Evolutionary conservation across 2,888 invertebrate genomes (phyloP).

Genomic region (Trichogramma dendrolimi): DNA sequence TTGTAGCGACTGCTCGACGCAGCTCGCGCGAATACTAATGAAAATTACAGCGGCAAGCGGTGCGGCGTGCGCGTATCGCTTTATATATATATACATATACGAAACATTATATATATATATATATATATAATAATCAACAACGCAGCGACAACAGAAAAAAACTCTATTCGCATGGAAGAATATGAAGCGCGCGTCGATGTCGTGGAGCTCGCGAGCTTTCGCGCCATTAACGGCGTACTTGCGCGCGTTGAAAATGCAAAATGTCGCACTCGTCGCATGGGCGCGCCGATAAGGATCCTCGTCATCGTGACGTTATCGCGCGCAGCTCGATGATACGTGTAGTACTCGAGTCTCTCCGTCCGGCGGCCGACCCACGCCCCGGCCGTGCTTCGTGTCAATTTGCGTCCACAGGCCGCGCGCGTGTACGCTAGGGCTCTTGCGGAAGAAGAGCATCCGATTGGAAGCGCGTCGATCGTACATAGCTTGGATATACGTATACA

Average conservation of each 20-base stretch:
- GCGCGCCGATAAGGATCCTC: neutral
- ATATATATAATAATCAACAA: neutral
- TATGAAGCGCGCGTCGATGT: constrained; percentile 13
- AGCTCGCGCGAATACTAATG: constrained; percentile 34
- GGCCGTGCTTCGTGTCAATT: too few relatives aligned
- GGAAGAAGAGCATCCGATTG: too few relatives aligned
- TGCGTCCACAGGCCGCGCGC: too few relatives aligned
- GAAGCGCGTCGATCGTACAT: too few relatives aligned
- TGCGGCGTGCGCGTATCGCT: neutral
- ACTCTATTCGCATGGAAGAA: neutral
- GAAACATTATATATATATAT: neutral
- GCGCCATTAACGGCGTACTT: constrained; percentile 5
- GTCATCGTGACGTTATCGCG: too few relatives aligned
- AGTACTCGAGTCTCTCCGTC: too few relatives aligned
- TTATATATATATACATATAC: neutral
- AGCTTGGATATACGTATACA: too few relatives aligned
- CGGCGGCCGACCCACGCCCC: too few relatives aligned
- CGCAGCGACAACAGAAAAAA: too few relatives aligned
- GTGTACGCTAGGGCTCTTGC: too few relatives aligned
- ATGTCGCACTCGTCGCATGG: neutral
- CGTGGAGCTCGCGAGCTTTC: constrained; percentile 12
- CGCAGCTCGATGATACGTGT: too few relatives aligned
- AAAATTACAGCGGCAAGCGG: constrained; percentile 19
- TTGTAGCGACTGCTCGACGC: constrained; percentile 24
- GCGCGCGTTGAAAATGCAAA: neutral